Percentiles rank a stretch among this genome's conserved stretches.
These are phyloP conservation scores for Spea hammondii DNA, from an alignment of 2,797 vertebrate genomes.

Conservation along the genomic window DNA sequence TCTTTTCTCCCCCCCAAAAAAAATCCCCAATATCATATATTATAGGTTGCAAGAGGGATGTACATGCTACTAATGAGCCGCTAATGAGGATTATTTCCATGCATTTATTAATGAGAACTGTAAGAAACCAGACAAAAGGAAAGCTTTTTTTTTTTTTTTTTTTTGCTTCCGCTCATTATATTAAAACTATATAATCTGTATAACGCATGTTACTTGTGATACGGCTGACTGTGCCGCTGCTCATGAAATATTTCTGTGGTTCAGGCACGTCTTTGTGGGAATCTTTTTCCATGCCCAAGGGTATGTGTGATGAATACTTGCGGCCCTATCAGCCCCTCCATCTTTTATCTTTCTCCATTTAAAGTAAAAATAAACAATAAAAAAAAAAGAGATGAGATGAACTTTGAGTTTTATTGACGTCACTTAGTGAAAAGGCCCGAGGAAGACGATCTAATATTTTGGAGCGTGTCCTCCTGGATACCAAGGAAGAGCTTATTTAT, in stretches of 20 bases:
- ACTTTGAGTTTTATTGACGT: slow-evolving; percentile 42
- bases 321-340: neutral
- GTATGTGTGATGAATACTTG: neutral
- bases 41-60: no score
- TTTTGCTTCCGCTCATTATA: no score
- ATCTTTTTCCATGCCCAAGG: neutral
- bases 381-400: neutral
- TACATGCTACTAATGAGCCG: no score
- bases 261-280: slow-evolving; percentile 6
- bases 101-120: no score
- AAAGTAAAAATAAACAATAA: neutral
- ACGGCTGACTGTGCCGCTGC: no score
- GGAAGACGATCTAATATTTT: neutral
- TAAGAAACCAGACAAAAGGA: no score
- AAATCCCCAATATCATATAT: no score
- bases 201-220: no score
- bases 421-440: slow-evolving; percentile 32
- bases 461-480: neutral
- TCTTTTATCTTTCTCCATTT: slow-evolving; percentile 8
- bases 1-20: no score
- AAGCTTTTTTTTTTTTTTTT: no score
- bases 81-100: no score
- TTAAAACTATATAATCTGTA: no score
- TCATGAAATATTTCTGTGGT: slow-evolving; percentile 8
- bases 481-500: neutral